Evolutionary conservation across 2,113 vertebrate genomes (phyloP), one percentile per base, ranked within the genome.

Genomic region (Cercopithecus mona): DNA sequence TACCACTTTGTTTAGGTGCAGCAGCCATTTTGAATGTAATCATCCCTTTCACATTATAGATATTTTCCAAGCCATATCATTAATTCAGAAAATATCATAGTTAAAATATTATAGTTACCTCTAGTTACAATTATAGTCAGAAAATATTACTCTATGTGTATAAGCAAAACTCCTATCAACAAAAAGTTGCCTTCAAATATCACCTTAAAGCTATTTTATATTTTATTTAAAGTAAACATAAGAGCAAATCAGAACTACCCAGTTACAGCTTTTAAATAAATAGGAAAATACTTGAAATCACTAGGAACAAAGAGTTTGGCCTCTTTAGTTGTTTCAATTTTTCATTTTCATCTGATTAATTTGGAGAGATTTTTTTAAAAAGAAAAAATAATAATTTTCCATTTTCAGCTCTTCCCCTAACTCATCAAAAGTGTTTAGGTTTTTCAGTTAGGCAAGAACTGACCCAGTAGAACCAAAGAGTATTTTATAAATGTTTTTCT

Each of bases 401-500:
- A 38, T 88, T 48, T 94, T 91, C 55, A 52, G 52, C 45, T 68
- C 82, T 84, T 8, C 45, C 48, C 25, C 55, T 72, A 95, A 94
- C 9, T 97, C 91, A 70, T 83, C 86, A 89, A 80, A 97, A 85
- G 27, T 96, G 23, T 92, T 96, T n/a, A 86, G 82, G 43, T 70
- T 81, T 95, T 87, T 78, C 59, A 40, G 50, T 94, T 94, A 95
- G 57, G 1, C 85, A 91, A 95, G 23, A 93, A 90, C 40, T 95
- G 64, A 91, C 73, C n/a, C 1, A 84, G 10, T 86, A 92, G 25
- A 92, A 55, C 64, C 86, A 94, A 92, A n/a, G 20, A 85, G 1
- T 45, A 25, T 86, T 85, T 95, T 25, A 80, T 18, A 84, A 92
- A 50, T 96, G 66, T 94, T 94, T 97, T 75, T 59, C 97, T 98